Base-by-base conservation (phyloP, 2,888 invertebrate genomes). In the Leucophenga maculata region DNA sequence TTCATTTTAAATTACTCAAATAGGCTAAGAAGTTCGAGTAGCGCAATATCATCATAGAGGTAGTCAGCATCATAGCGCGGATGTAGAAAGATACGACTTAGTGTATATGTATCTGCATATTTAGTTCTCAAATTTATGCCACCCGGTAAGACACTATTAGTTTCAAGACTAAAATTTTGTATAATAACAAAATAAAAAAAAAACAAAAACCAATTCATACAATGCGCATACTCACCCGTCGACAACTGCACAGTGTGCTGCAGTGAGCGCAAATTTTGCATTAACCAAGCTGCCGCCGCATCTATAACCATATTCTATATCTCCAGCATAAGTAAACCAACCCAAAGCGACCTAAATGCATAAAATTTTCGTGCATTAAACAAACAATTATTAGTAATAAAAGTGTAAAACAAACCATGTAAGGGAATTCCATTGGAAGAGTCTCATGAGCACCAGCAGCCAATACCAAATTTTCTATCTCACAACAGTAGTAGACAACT, bases 191-290 rank as follows among this genome's bases (percentile, higher is more conserved):
- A 46, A 46, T 46, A 46, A 46, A 4, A 14, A 1, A n/a, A 4
- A 1, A 14, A 46, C 13, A 14, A 14, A 14, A n/a, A 1, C n/a
- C n/a, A 3, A n/a, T 8, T 46, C n/a, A 14, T 4, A 4, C n/a
- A 46, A 46, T 13, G 14, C 13, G 6, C 2, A 18, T 14, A 57
- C 32, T 31, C 18, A 64, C 62, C 62, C 62, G 22, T 46, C 6
- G 1, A 64, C 26, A 64, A 48, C 20, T n/a, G 62, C 62, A 48
- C 62, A 64, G 22, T 64, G 62, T 4, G 62, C 62, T 20, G 62
- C 62, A 6, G 62, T 64, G 8, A 64, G 13, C 18, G 26, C 62
- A 46, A 64, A 64, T 13, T 64, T 64, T 1, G 22, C 6, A 48
- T 46, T 64, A 14, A 64, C 48, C 22, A 64, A 14, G 20, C n/a